A percentile compares a stretch with the other conserved stretches of the same genome.
These are phyloP conservation scores for Papilio xuthus DNA, from an alignment of 1,140 invertebrate genomes.

Conservation along the genomic window DNA sequence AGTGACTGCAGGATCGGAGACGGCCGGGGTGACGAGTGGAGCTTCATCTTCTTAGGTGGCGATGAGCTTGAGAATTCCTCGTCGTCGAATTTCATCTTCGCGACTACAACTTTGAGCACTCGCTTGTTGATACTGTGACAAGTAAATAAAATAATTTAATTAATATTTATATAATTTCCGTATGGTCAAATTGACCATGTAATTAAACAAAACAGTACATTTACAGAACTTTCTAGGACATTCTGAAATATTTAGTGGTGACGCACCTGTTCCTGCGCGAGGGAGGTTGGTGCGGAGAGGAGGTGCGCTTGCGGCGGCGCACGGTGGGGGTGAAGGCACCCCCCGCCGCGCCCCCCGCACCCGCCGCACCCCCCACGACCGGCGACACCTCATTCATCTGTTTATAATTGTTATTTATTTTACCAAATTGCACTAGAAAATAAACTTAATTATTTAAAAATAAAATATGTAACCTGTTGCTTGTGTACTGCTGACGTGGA, in stretches of 20 bases:
- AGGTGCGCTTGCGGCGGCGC: conserved; percentile 56
- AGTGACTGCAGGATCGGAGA: neutral
- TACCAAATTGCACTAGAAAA: neutral
- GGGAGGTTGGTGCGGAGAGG: conserved; percentile 38
- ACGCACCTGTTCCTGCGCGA: conserved; percentile 42
- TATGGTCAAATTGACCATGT: conserved; percentile 5
- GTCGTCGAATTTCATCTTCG: conserved; percentile 60
- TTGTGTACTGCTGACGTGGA: conserved; percentile 16
- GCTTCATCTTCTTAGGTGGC: conserved; percentile 44
- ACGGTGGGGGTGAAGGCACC: conserved; percentile 62
- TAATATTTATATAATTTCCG: neutral
- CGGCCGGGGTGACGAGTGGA: neutral
- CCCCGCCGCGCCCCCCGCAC: conserved; percentile 7
- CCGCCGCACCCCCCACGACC: neutral
- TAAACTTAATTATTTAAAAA: neutral
- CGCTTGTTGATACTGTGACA: conserved; percentile 53
- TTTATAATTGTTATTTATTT: too few species aligned
- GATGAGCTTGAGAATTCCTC: conserved; percentile 31
- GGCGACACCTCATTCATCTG: neutral
- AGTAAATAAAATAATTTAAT: conserved; percentile 20
- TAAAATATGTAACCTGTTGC: neutral
- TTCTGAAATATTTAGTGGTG: neutral
- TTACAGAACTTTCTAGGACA: too few species aligned
- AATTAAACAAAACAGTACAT: too few species aligned
- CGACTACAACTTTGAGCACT: conserved; percentile 65